Percentiles rank a stretch among this genome's conserved stretches.
Conservation (phyloP, 2,113 vertebrate species). For the Smithornis capensis region DNA sequence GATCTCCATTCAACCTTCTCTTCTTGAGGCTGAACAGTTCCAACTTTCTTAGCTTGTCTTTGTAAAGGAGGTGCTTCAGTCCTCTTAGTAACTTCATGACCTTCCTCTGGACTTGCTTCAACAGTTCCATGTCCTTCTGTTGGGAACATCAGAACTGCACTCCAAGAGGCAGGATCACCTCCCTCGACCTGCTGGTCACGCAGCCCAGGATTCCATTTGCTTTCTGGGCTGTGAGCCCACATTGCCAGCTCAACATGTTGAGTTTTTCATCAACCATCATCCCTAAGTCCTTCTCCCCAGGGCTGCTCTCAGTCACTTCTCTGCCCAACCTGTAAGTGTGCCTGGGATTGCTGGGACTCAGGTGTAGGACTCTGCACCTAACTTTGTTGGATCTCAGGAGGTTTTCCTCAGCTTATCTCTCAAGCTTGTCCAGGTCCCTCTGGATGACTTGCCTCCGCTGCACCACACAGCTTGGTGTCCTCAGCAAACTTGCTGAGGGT, state of each 20-base stretch:
- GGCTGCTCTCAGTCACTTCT: not conserved
- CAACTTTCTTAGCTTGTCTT: not conserved
- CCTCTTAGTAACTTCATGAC: too few relatives aligned
- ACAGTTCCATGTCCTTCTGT: not conserved
- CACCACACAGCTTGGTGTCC: not conserved
- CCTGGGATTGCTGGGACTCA: not conserved
- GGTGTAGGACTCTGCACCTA: too few relatives aligned
- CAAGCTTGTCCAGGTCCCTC: not conserved
- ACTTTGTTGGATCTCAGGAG: not conserved
- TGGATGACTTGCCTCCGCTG: not conserved
- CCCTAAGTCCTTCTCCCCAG: not conserved
- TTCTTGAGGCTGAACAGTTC: not conserved
- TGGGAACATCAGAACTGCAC: not conserved
- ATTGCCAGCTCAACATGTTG: too few relatives aligned
- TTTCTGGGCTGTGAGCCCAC: not conserved
- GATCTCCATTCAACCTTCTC: not conserved
- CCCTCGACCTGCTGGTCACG: accelerated
- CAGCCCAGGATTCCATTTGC: not conserved
- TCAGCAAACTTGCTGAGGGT: not conserved
- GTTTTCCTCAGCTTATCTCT: not conserved
- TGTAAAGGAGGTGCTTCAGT: accelerated
- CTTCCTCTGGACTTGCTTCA: not conserved
- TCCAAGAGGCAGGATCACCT: not conserved
- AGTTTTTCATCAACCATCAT: not conserved
- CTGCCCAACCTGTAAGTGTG: not conserved